A percentile compares a stretch with the other conserved stretches of the same genome.
Conservation (phyloP, 2,113 vertebrate species). For the Engraulis encrasicolus region DNA sequence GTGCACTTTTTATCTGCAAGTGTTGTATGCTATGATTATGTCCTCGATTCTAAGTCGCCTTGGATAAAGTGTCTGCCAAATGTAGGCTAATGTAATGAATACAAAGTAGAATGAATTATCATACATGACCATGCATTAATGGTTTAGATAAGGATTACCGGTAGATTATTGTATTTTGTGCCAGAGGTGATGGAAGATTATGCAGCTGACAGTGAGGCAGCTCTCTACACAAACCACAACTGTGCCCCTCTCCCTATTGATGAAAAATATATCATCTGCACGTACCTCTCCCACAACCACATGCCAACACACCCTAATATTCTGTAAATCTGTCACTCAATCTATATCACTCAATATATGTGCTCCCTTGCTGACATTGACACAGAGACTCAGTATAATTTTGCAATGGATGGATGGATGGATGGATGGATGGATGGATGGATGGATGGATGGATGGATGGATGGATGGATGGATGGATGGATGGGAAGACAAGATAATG, state of each 20-base stretch:
- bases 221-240: background rate
- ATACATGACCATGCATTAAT: background rate
- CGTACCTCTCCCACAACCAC: background rate
- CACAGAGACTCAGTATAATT: no score
- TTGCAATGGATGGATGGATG: background rate
- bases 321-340: background rate
- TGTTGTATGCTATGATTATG: no score
- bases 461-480: background rate
- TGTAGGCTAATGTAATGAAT: no score
- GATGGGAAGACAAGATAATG: no score
- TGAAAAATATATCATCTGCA: background rate
- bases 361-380: background rate
- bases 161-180: background rate
- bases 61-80: no score
- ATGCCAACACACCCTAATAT: no score
- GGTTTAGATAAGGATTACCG: background rate
- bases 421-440: background rate
- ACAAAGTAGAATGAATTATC: conserved; percentile 1
- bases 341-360: background rate
- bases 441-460: background rate
- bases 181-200: background rate
- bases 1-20: no score
- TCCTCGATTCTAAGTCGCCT: no score
- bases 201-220: background rate
- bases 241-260: background rate